A percentile compares a stretch with the other conserved stretches of the same genome.
These are phyloP conservation scores for Selenia dentaria DNA, from an alignment of 2,888 invertebrate genomes.

Conservation along the genomic window DNA sequence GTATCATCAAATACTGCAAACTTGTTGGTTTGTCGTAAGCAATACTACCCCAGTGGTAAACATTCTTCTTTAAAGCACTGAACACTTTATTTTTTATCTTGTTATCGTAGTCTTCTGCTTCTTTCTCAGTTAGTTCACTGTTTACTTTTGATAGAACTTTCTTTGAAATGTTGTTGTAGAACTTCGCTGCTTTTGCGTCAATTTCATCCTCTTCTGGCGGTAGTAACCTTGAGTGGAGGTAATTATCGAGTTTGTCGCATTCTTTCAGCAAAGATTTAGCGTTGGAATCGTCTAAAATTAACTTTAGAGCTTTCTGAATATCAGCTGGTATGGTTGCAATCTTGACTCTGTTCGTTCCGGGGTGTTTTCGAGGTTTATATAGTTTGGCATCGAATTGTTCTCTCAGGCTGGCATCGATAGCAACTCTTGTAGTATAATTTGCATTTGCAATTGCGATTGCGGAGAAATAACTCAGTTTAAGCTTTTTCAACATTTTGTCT, in stretches of 20 bases:
- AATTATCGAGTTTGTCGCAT: slow-evolving; percentile 80
- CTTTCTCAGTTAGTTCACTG: slow-evolving; percentile 52
- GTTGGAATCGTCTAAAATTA: slow-evolving; percentile 83
- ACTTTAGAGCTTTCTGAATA: slow-evolving; percentile 83
- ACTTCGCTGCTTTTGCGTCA: slow-evolving; percentile 65
- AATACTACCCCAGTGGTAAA: slow-evolving; percentile 91
- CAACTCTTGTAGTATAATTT: slow-evolving; percentile 67
- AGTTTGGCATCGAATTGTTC: slow-evolving; percentile 78
- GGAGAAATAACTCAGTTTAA: slow-evolving; percentile 51
- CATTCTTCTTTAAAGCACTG: slow-evolving; percentile 82
- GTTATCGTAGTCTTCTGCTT: slow-evolving; percentile 66
- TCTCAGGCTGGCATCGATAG: slow-evolving; percentile 77
- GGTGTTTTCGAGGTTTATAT: slow-evolving; percentile 88
- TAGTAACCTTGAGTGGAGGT: slow-evolving; percentile 85
- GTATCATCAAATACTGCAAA: slow-evolving; percentile 88
- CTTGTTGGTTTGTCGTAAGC: slow-evolving; percentile 87
- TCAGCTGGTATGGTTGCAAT: slow-evolving; percentile 84
- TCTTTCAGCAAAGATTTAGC: slow-evolving; percentile 82
- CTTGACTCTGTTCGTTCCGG: slow-evolving; percentile 86
- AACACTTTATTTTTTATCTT: slow-evolving; percentile 81
- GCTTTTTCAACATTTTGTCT: slow-evolving; percentile 64
- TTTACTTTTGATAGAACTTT: slow-evolving; percentile 47
- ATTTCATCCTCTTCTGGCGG: slow-evolving; percentile 86
- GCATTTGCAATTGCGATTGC: slow-evolving; percentile 42
- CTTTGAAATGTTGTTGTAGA: slow-evolving; percentile 65